These are phyloP conservation scores for Glossophaga mutica DNA, from an alignment of 2,797 vertebrate species.

Conservation along the genomic window DNA sequence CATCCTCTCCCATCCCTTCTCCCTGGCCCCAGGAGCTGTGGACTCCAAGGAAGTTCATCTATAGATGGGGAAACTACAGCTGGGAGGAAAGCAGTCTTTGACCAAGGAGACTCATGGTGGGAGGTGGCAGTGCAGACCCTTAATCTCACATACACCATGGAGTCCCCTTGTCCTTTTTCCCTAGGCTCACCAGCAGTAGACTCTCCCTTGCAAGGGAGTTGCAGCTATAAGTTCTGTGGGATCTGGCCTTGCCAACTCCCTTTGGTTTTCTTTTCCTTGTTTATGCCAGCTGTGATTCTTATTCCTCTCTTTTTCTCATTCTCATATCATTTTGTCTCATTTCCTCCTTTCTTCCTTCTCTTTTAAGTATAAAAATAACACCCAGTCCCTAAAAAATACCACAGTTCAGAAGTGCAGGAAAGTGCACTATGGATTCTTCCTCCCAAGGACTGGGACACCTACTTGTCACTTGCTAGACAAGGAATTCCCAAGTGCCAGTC, in stretches of 20 bases:
- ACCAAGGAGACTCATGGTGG: neutral
- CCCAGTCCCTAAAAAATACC: neutral
- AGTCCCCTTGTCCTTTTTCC: neutral
- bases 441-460: neutral
- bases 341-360: neutral
- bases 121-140: neutral
- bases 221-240: too few species aligned
- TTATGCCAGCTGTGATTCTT: neutral
- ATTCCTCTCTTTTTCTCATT: neutral
- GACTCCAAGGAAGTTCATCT: neutral
- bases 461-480: neutral
- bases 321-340: neutral
- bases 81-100: neutral
- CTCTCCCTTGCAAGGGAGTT: neutral
- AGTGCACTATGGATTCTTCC: neutral
- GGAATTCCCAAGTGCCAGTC: neutral
- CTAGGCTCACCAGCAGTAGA: neutral
- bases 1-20: too few species aligned
- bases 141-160: neutral
- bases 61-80: neutral
- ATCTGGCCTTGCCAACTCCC: neutral
- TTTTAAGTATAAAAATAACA: neutral
- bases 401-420: neutral
- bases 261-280: neutral
- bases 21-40: neutral